Conservation (phyloP, 2,888 invertebrate genomes). For the Petrolisthes manimaculis region DNA sequence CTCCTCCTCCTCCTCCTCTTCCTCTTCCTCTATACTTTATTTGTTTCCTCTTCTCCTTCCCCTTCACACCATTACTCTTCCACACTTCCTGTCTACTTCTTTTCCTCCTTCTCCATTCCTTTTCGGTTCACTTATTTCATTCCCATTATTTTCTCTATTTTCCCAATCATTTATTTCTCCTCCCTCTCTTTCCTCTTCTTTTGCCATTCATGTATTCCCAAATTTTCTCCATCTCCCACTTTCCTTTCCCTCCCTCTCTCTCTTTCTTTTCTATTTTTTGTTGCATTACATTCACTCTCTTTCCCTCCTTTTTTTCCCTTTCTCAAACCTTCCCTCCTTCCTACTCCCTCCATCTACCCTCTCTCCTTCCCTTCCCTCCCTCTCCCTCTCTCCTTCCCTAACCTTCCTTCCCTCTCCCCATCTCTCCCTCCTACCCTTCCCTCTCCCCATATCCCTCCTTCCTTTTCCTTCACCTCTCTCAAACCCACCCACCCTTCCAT, state of each 20-base stretch:
- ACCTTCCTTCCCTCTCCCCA: background rate
- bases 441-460: background rate
- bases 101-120: background rate
- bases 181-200: background rate
- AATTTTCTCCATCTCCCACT: background rate
- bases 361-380: background rate
- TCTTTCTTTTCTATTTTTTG: background rate
- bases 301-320: background rate
- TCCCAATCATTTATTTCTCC: background rate
- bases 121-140: background rate
- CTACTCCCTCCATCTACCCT: background rate
- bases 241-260: background rate
- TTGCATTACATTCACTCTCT: background rate
- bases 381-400: background rate
- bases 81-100: background rate
- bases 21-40: background rate
- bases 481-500: background rate
- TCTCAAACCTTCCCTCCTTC: background rate
- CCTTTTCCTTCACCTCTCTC: background rate
- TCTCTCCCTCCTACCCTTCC: background rate
- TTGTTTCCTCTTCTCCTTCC: background rate
- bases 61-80: background rate
- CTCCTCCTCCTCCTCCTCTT: background rate
- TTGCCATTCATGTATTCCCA: background rate
- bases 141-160: background rate